Evolutionary conservation across 1,140 invertebrate genomes (phyloP), one percentile per base, ranked within the genome.

Genomic region (Apis laboriosa): DNA sequence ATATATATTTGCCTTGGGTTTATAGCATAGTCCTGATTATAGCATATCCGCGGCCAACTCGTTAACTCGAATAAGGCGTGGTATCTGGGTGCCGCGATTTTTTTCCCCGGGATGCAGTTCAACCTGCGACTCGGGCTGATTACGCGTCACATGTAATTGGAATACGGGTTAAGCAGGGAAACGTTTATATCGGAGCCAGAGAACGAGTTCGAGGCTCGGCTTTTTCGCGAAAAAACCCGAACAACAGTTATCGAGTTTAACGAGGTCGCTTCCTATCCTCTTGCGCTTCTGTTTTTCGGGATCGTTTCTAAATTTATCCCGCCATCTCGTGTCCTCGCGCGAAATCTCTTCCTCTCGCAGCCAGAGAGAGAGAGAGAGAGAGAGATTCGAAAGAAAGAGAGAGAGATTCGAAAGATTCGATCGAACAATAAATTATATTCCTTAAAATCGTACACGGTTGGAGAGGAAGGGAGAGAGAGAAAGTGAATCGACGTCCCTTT

Each of bases 81-180:
- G 74, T 81, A 81, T 76, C 79, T 75, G 73, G 79, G 68, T 85
- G 76, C 84, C 78, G 70, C 55, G 58, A 77, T 81, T 80, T 86
- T 43, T 77, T 86, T 49, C 43, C 19, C 2, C 34, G 51, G 55
- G 78, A 83, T 74, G 84, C 84, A 74, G 75, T 86, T 55, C 63
- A 56, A 86, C 34, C 74, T 77, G 72, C 67, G 43, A 34, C 51
- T 17, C 74, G 84, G 0, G 61, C 81, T 86, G 84, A 85, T 63
- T 70, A 61, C 75, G 63, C 79, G 79, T 78, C 79, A 73, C 70
- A 83, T 83, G 84, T 81, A 74, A 86, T 86, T 84, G 77, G 77
- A 76, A 86, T 86, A 78, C 58, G 63, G 78, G 84, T 86, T 85
- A 85, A 86, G 74, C 63, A 82, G 68, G 53, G 74, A 73, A 85